Evolutionary conservation across 1,140 invertebrate species (phyloP).

Genomic region (Drosophila ogumai): DNA sequence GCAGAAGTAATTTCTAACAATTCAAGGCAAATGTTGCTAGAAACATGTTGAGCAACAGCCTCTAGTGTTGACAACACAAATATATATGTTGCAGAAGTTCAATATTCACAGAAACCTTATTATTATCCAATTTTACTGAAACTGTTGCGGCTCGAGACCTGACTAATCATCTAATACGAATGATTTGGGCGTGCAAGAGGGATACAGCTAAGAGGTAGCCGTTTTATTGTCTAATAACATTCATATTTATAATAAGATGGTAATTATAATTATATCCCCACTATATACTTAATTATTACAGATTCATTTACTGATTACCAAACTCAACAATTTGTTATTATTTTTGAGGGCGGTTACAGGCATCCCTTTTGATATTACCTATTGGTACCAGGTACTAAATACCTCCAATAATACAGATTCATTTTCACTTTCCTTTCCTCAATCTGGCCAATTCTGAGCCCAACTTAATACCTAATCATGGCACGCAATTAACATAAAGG

Average conservation of each 20-base stretch:
- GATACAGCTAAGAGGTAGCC: background rate
- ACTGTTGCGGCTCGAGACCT: no score
- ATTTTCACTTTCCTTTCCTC: conserved; percentile 7
- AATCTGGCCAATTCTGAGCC: conserved; percentile 1
- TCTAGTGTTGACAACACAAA: background rate
- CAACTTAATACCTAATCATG: conserved; percentile 15
- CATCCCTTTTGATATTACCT: background rate
- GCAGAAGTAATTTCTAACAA: background rate
- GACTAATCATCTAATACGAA: background rate
- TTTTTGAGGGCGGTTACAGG: background rate
- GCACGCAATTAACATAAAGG: conserved; percentile 15
- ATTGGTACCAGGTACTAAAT: background rate
- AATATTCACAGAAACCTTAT: background rate
- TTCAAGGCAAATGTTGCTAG: background rate
- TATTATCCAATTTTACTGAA: no score
- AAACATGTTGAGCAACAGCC: background rate
- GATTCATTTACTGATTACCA: background rate
- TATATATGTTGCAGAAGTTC: background rate
- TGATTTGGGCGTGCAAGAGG: background rate
- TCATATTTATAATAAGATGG: background rate
- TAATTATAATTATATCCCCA: background rate
- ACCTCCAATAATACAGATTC: background rate
- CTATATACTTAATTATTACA: background rate
- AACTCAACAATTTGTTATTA: background rate
- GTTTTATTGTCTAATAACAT: background rate